These are phyloP conservation scores for Aramus guarauna DNA, from an alignment of 2,113 vertebrate species.

Conservation along the genomic window DNA sequence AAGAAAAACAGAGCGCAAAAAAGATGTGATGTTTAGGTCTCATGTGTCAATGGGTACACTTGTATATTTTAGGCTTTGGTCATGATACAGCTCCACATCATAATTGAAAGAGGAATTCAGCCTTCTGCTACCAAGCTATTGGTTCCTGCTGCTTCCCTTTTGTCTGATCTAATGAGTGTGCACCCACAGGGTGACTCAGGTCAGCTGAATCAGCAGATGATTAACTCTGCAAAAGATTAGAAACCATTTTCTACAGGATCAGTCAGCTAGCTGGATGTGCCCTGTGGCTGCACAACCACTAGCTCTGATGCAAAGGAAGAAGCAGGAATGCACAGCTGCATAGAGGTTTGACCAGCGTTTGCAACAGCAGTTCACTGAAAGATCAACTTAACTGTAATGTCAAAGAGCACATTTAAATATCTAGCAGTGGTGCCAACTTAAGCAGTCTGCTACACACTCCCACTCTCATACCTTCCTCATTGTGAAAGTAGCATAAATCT, in stretches of 20 bases:
- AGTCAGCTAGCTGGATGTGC: background rate
- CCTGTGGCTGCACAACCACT: background rate
- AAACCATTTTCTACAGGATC: background rate
- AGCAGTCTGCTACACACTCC: constrained; percentile 36
- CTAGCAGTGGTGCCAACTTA: background rate
- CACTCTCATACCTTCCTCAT: constrained; percentile 44
- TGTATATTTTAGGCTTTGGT: background rate
- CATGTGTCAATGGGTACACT: background rate
- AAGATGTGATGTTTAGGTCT: background rate
- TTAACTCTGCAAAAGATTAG: background rate
- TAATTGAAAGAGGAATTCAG: background rate
- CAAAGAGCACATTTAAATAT: constrained; percentile 16
- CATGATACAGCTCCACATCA: background rate
- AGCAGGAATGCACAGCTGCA: background rate
- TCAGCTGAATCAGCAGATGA: background rate
- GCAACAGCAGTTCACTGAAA: background rate
- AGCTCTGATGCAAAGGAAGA: background rate
- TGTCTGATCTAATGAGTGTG: background rate
- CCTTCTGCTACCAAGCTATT: background rate
- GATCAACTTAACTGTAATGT: background rate
- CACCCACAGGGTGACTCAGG: background rate
- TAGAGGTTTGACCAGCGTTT: background rate
- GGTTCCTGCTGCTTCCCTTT: background rate
- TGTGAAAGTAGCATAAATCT: constrained; percentile 35
- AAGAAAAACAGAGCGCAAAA: background rate